Evolutionary conservation across 2,797 vertebrate species (phyloP).

Genomic region (Thunnus albacares): DNA sequence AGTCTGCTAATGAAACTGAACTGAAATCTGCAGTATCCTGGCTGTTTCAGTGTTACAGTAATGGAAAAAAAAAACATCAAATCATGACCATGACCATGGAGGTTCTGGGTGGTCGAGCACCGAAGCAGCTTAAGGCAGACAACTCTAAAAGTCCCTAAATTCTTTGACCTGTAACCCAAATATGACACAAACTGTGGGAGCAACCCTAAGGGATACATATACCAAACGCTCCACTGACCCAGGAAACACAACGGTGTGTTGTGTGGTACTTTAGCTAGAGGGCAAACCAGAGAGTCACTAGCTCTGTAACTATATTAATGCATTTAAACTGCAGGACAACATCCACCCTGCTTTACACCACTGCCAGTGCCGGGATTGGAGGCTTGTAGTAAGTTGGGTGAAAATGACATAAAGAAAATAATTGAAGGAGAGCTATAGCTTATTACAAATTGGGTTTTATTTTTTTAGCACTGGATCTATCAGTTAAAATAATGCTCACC

Average conservation of each 20-base stretch:
- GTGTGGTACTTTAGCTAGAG: constrained; percentile 8
- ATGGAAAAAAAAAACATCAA: not conserved
- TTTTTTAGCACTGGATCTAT: not conserved
- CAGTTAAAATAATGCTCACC: not conserved
- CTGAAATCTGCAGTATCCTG: not conserved
- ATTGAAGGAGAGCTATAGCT: too few relatives aligned
- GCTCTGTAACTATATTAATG: constrained; percentile 17
- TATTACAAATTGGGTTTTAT: not conserved
- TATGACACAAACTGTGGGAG: constrained; percentile 22
- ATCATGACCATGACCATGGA: not conserved
- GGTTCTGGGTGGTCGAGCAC: constrained; percentile 9
- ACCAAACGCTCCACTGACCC: constrained; percentile 49
- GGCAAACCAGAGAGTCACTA: not conserved
- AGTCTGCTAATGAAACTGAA: not conserved
- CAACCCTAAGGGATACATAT: not conserved
- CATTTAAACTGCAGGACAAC: constrained; percentile 9
- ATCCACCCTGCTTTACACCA: not conserved
- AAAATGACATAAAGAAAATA: too few relatives aligned
- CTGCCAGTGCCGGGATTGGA: not conserved
- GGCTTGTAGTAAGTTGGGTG: not conserved
- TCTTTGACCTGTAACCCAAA: constrained; percentile 36
- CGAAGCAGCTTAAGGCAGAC: constrained; percentile 16
- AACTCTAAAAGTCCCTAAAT: not conserved
- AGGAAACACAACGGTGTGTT: constrained; percentile 24
- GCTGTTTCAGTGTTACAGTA: not conserved